Evolutionary conservation across 2,797 vertebrate genomes (phyloP), one percentile per base, ranked within the genome.

Genomic region (Euphonia xanthogaster): DNA sequence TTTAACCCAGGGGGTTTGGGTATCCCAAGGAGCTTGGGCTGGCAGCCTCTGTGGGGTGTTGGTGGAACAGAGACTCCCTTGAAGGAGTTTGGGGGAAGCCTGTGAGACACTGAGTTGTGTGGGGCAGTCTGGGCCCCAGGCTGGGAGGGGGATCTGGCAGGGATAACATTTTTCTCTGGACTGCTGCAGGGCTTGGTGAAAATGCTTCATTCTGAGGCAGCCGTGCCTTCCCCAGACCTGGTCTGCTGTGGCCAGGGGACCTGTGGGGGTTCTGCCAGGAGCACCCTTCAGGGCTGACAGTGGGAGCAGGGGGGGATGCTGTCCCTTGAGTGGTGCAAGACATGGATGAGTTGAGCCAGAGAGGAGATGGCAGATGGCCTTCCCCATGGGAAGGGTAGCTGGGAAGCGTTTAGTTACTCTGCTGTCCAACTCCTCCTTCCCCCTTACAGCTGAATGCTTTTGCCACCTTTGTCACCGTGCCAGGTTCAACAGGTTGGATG

Each of bases 191-290:
- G 14, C 5, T 50, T 62, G 21, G 23, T 53, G 40, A 61, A 47
- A 66, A 48, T 19, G 21, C 24, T 85, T 68, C 1, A 1, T 40
- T 79, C 30, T 5, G 42, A 61, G 58, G 6, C 40, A 60, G 33
- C 0, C 1, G n/a, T 42, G 53, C 28, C 16, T 60, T 55, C 14
- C 19, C 17, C 27, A 40, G 19, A 31, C 54, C 47, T 40, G 20
- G 10, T 31, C 21, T 51, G 39, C 35, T 0, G 0, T 9, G 21
- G 25, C 2, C 37, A 78, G 19, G 1, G 1, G 18, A 28, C 12
- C 33, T 79, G 7, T 0, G 1, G 40, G 10, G 27, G 20, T 48
- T 44, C n/a, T 39, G 7, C 28, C 66, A 53, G 74, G 60, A 30
- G 9, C 62, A 58, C 5, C 33, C 3, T 7, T 40, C 19, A 21